Evolutionary conservation across 92 coral and sea anemone genomes (phyloP).

Genomic region (Actinernus sp.): DNA sequence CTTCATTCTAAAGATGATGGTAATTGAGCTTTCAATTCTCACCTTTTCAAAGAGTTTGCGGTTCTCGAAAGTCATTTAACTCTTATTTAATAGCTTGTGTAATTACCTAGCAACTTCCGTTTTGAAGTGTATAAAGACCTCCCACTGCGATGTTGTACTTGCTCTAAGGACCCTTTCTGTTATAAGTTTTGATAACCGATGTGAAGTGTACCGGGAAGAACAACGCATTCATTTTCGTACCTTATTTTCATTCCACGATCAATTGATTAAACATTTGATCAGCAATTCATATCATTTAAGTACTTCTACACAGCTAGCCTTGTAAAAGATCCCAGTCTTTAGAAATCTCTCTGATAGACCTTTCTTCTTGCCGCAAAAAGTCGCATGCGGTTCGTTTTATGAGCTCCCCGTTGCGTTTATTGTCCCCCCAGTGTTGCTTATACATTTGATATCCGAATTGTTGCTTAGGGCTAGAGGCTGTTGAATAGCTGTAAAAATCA

Average conservation of each 20-base stretch:
- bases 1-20: constrained; percentile 22
- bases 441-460: constrained; percentile 3
- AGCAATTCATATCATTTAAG: no score
- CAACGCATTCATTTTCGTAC: no score
- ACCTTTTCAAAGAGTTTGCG: constrained; percentile 72
- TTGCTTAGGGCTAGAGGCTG: constrained; percentile 1
- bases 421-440: constrained; percentile 6
- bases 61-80: constrained; percentile 77
- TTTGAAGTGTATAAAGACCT: constrained; percentile 84
- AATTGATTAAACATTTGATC: background rate
- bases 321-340: no score
- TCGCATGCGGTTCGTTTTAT: constrained; percentile 2
- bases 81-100: constrained; percentile 80
- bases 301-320: no score
- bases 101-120: constrained; percentile 86
- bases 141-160: constrained; percentile 83
- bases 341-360: no score
- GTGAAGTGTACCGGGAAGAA: no score
- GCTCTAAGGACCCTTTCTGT: constrained; percentile 25
- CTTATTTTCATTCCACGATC: no score
- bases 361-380: constrained; percentile 28
- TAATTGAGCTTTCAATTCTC: constrained; percentile 67
- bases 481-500: constrained; percentile 1
- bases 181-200: constrained; percentile 55
- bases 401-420: constrained; percentile 12